These are phyloP conservation scores for Zophobas atratus DNA, from an alignment of 1,140 invertebrate genomes.

Conservation along the genomic window DNA sequence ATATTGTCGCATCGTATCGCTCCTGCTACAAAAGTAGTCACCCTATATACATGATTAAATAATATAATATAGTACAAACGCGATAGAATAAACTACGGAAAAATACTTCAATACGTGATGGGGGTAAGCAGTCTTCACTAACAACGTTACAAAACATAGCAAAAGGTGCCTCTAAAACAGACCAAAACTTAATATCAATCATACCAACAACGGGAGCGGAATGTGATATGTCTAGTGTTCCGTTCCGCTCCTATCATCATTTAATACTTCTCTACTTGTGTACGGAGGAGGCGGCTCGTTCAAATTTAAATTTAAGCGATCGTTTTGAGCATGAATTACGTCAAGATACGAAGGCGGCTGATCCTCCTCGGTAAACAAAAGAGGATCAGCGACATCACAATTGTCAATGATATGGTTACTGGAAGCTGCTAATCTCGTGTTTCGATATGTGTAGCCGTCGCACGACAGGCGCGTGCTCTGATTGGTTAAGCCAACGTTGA, in stretches of 20 bases:
- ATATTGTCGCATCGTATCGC: conserved; percentile 21
- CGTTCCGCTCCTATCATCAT: conserved; percentile 50
- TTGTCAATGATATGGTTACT: conserved; percentile 58
- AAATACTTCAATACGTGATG: conserved; percentile 8
- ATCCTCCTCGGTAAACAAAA: conserved; percentile 57
- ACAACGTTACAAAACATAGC: background rate
- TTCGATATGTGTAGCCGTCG: conserved; percentile 56
- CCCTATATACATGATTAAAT: conserved; percentile 16
- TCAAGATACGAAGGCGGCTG: conserved; percentile 65
- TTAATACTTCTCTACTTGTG: conserved; percentile 60
- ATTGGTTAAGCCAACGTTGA: conserved; percentile 51
- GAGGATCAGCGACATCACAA: conserved; percentile 60
- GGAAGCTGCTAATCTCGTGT: conserved; percentile 47
- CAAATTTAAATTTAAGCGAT: conserved; percentile 39
- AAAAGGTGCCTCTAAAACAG: conserved; percentile 1
- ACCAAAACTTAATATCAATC: conserved; percentile 25
- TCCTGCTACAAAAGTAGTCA: conserved; percentile 11
- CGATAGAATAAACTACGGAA: conserved; percentile 12
- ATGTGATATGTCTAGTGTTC: conserved; percentile 21
- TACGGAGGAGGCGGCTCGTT: conserved; percentile 66
- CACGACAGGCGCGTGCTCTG: conserved; percentile 55
- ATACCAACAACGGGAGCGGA: conserved; percentile 6
- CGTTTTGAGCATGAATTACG: conserved; percentile 48
- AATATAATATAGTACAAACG: conserved; percentile 36
- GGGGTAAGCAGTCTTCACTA: conserved; percentile 13